Evolutionary conservation across 2,113 vertebrate species (phyloP), one percentile per base, ranked within the genome.

Genomic region (Heloderma charlesbogerti): DNA sequence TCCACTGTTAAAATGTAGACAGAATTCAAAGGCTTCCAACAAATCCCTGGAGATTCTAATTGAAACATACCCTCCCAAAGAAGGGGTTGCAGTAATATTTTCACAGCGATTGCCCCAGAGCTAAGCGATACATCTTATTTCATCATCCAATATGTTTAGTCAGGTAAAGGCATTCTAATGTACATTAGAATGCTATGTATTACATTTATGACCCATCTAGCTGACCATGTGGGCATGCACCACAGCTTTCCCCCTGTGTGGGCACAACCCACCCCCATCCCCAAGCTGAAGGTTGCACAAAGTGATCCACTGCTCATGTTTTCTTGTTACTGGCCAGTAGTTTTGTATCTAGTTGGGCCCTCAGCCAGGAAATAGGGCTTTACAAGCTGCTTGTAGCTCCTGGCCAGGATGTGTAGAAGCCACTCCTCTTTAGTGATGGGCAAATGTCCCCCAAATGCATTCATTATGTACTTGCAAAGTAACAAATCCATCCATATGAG

Each of bases 1-100:
- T 93, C 88, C 86, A 69, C n/a, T 94, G 90, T 84, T 87, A 89
- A 94, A 93, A 94, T 75, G 54, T 34, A 84, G 89, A 88, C 69
- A 22, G 43, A 72, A 86, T 92, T 92, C 82, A 90, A 91, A 92
- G 74, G 57, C 82, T 87, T 95, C 69, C 51, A 60, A 91, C 85
- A 87, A 87, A 86, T 95, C 67, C 48, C 54, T 0, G 3, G 84
- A 75, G 63, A 88, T 72, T 91, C 88, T 89, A 91, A 93, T 77
- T 90, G 91, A 91, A 92, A 90, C 85, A 6, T 40, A 89, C 84
- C 72, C 2, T 80, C 2, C 84, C 74, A 69, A 60, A 3, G 0
- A 75, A 6, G 1, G 69, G 60, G 87, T 43, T 66, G 66, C 89
- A 54, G 20, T 75, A 93, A 0, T 3, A 86, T 43, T 87, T 90